Conservation (phyloP, 2,797 vertebrate genomes). For the Gadopsis marmoratus region DNA sequence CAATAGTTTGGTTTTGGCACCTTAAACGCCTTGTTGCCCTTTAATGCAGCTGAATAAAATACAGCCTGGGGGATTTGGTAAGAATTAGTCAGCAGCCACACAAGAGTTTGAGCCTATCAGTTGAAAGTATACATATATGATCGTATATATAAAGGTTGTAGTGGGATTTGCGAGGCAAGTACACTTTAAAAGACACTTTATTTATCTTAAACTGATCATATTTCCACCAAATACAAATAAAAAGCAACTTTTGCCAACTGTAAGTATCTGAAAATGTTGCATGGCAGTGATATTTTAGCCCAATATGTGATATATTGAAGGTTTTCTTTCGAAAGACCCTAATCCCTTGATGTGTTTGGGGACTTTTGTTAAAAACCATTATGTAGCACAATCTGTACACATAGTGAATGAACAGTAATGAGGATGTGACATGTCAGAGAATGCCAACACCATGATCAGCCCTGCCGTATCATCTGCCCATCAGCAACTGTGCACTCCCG, state of each 20-base stretch:
- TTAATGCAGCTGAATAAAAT: not conserved
- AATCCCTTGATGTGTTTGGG: not conserved
- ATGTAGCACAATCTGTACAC: conserved; percentile 33
- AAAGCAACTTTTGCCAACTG: not conserved
- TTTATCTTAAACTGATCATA: not conserved
- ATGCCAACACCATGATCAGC: conserved; percentile 45
- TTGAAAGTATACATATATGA: not conserved
- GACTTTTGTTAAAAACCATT: not conserved
- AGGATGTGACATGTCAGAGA: conserved; percentile 64
- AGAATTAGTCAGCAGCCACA: not conserved
- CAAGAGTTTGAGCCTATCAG: not conserved
- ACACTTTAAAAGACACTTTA: not conserved
- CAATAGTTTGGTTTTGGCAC: not conserved
- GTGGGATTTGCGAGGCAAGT: not conserved
- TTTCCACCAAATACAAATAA: not conserved
- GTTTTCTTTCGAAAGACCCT: not conserved
- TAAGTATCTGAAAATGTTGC: not conserved
- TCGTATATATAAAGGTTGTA: not conserved
- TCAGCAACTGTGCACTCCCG: conserved; percentile 27
- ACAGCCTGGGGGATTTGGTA: too few species aligned
- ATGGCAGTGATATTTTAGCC: not conserved
- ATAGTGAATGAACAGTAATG: conserved; percentile 28
- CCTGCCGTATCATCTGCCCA: conserved; percentile 22
- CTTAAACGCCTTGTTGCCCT: not conserved
- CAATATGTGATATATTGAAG: not conserved